These are phyloP conservation scores for Littorina saxatilis DNA, from an alignment of 1,140 invertebrate species.

Conservation along the genomic window DNA sequence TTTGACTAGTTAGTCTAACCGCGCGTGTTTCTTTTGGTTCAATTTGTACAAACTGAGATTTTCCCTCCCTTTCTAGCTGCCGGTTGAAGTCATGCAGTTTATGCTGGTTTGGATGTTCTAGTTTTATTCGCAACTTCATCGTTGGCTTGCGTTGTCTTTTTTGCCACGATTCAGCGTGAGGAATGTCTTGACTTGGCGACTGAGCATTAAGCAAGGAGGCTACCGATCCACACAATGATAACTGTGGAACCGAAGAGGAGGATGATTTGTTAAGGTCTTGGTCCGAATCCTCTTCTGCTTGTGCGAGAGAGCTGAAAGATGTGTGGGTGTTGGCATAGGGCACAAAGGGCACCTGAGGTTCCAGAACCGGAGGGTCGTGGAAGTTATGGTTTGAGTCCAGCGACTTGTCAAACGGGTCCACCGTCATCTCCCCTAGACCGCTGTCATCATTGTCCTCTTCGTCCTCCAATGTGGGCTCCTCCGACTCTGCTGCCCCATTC, in stretches of 20 bases:
- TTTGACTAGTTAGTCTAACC: background rate
- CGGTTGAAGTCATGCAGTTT: background rate
- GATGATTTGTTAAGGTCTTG: constrained; percentile 2
- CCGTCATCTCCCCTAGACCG: constrained; percentile 38
- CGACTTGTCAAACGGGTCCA: constrained; percentile 31
- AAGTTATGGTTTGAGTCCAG: constrained; percentile 38
- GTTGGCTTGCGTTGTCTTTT: background rate
- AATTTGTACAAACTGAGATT: background rate
- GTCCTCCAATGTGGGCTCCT: background rate
- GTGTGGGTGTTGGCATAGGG: constrained; percentile 15
- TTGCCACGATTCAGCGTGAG: background rate
- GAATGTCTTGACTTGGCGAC: background rate
- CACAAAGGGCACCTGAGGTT: constrained; percentile 42
- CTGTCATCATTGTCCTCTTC: constrained; percentile 32
- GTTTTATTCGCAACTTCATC: background rate
- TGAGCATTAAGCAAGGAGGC: background rate
- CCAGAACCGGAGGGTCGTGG: constrained; percentile 44
- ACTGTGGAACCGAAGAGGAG: constrained; percentile 25
- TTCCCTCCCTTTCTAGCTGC: background rate
- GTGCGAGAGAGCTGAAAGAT: background rate
- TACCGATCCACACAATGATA: constrained; percentile 22
- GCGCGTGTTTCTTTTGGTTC: background rate
- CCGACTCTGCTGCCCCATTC: background rate
- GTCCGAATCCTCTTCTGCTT: background rate
- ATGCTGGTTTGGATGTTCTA: background rate